phyloP scores from a whole-genome alignment of 2,797 vertebrate genomes.

The Zalophus californianus region DNA sequence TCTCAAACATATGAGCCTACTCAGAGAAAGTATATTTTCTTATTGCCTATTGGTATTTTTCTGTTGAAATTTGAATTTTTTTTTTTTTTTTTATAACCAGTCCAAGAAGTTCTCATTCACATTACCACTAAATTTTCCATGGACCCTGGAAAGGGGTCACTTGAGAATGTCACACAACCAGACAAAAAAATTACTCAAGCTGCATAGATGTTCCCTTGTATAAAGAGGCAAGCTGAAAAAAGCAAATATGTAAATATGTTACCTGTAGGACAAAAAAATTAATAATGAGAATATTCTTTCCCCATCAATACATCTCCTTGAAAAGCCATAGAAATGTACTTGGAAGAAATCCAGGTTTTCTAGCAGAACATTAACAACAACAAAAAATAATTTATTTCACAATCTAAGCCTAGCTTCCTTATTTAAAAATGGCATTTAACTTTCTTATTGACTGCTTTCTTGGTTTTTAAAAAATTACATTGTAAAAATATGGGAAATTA shows the following conservation, averaged over 20 bases:
- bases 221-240: neutral
- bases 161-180: slow-evolving; percentile 24
- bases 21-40: neutral
- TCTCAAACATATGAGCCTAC: neutral
- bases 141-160: neutral
- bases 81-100: neutral
- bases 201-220: neutral
- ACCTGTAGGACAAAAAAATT: neutral
- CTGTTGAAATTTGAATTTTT: neutral
- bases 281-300: neutral
- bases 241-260: neutral
- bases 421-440: neutral
- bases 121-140: neutral
- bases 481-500: neutral
- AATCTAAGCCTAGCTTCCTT: neutral
- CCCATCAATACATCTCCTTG: neutral
- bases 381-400: neutral
- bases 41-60: neutral
- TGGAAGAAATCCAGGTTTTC: neutral
- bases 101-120: neutral
- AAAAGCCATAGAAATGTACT: neutral
- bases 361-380: neutral
- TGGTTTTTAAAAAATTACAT: neutral
- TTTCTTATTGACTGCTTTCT: neutral
- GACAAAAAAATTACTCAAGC: neutral